Conservation (phyloP, 2,888 invertebrate genomes). For the Cataglyphis albicans region DNA sequence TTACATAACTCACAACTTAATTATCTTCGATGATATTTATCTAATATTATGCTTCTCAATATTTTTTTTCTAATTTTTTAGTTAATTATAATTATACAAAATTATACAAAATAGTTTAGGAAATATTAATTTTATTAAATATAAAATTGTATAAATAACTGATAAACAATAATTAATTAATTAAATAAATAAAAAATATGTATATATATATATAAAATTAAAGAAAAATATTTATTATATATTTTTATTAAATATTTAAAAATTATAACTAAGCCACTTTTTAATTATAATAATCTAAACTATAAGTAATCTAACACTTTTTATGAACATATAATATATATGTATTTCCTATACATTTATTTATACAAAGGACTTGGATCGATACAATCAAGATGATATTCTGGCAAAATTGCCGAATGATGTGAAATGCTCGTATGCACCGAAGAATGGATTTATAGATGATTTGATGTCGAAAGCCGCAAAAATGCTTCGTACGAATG, state of each 20-base stretch:
- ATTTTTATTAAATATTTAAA: not conserved
- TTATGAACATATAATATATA: not conserved
- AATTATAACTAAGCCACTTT: no score
- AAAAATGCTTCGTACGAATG: conserved; percentile 41
- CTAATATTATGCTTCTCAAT: not conserved
- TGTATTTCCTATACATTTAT: not conserved
- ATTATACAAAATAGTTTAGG: not conserved
- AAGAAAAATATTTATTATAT: not conserved
- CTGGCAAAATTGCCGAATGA: conserved; percentile 49
- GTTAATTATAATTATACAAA: not conserved
- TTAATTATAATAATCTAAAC: not conserved
- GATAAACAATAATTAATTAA: not conserved
- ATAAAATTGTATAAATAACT: not conserved
- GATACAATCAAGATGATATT: conserved; percentile 34
- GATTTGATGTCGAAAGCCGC: conserved; percentile 65
- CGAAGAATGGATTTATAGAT: conserved; percentile 58
- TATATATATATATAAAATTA: not conserved
- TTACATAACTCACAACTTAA: not conserved
- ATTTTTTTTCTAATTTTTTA: not conserved
- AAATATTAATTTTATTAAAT: not conserved
- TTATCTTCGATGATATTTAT: not conserved
- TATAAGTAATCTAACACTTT: not conserved
- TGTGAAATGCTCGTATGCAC: conserved; percentile 63
- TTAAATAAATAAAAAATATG: not conserved
- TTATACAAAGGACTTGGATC: conserved; percentile 40